These are phyloP conservation scores for Cyrtodaria siliqua DNA, from an alignment of 2,888 invertebrate genomes.

Conservation along the genomic window DNA sequence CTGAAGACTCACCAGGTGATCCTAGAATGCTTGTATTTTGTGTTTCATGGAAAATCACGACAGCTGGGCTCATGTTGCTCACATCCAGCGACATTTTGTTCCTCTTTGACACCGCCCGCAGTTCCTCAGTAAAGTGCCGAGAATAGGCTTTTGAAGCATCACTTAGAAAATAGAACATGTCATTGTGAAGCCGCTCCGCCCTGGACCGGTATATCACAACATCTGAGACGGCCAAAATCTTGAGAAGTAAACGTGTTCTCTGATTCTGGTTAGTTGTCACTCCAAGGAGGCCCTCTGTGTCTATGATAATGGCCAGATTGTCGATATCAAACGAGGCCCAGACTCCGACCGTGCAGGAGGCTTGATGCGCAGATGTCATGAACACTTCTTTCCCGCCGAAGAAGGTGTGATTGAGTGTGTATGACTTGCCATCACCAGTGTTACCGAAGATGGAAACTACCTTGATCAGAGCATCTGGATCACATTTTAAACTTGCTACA, in stretches of 20 bases:
- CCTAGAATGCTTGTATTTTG: constrained; percentile 88
- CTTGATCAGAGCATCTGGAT: constrained; percentile 88
- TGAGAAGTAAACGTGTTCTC: constrained; percentile 90
- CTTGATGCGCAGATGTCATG: constrained; percentile 90
- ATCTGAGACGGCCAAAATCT: constrained; percentile 93
- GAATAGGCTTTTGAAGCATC: constrained; percentile 92
- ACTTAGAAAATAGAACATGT: constrained; percentile 91
- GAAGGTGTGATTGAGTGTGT: constrained; percentile 92
- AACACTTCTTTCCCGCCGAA: constrained; percentile 90
- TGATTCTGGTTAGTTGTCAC: constrained; percentile 89
- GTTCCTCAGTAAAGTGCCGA: constrained; percentile 89
- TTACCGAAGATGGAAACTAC: constrained; percentile 94
- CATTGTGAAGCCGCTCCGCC: constrained; percentile 91
- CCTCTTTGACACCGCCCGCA: constrained; percentile 82
- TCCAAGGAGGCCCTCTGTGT: constrained; percentile 93
- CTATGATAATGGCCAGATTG: constrained; percentile 90
- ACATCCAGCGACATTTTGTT: constrained; percentile 87
- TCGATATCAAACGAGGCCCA: constrained; percentile 91
- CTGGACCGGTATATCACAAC: constrained; percentile 92
- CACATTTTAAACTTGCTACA: constrained; percentile 82
- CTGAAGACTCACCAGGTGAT: constrained; percentile 37
- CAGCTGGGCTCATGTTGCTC: constrained; percentile 90
- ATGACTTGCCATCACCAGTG: constrained; percentile 94
- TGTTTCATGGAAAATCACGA: constrained; percentile 93
- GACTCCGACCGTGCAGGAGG: constrained; percentile 92